A percentile compares a stretch with the other conserved stretches of the same genome.
phyloP scores from a whole-genome alignment of 30 jellyfish, hydroid and myxozoan species.

The Cassiopea andromeda region DNA sequence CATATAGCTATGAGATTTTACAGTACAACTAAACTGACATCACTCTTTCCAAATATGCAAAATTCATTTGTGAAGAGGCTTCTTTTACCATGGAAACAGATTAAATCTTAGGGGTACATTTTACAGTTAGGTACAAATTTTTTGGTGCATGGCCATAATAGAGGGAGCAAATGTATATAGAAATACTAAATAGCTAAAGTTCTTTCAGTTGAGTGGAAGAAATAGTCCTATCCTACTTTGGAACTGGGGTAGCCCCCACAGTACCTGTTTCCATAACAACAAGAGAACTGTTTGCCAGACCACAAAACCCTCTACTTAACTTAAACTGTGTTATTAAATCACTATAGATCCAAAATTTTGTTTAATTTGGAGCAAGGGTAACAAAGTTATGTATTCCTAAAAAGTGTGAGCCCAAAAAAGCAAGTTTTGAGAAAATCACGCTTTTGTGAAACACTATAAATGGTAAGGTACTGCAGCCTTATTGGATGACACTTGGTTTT shows the following conservation, averaged over 20 bases:
- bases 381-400: conserved; percentile 21
- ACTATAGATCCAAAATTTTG: neutral
- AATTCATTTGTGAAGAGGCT: neutral
- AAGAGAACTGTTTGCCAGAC: neutral
- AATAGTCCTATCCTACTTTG: neutral
- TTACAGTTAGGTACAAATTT: conserved; percentile 19
- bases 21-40: conserved; percentile 1
- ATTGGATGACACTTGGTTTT: neutral
- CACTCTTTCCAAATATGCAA: conserved; percentile 16
- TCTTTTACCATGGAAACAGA: conserved; percentile 2
- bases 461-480: neutral
- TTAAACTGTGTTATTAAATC: neutral
- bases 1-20: conserved; percentile 8
- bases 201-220: conserved; percentile 18
- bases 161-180: neutral
- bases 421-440: neutral
- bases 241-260: conserved; percentile 5
- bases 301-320: conserved; percentile 7
- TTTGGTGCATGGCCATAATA: neutral
- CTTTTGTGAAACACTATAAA: conserved; percentile 10
- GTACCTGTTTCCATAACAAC: conserved; percentile 10
- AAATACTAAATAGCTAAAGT: neutral
- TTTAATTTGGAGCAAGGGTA: conserved; percentile 4
- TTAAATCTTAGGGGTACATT: conserved; percentile 6
- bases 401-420: conserved; percentile 6